These are phyloP conservation scores for Hippolais icterina DNA, from an alignment of 2,113 vertebrate genomes.

Conservation along the genomic window DNA sequence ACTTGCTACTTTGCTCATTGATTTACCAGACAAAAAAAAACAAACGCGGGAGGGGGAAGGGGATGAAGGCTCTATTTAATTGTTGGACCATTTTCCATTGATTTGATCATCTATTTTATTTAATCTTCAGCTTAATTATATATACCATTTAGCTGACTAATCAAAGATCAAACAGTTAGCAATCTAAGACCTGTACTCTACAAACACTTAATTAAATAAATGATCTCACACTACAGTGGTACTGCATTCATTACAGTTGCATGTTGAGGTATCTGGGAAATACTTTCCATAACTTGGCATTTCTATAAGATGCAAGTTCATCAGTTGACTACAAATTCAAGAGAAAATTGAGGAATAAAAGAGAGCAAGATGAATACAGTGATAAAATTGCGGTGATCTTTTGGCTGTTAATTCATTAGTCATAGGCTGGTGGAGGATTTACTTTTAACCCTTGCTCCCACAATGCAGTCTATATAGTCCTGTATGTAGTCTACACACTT, in stretches of 20 bases:
- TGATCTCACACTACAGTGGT: background rate
- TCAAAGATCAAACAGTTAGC: conserved; percentile 44
- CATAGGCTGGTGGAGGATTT: background rate
- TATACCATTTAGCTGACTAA: conserved; percentile 24
- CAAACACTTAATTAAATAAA: conserved; percentile 37
- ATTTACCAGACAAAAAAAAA: background rate
- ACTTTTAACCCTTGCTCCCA: background rate
- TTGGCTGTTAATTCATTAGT: background rate
- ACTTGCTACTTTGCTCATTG: background rate
- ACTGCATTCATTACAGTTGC: background rate
- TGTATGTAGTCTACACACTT: background rate
- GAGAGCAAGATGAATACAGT: background rate
- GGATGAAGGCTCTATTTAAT: background rate
- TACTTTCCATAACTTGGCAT: background rate
- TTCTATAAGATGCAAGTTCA: background rate
- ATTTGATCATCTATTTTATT: conserved; percentile 15
- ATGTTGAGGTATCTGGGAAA: background rate
- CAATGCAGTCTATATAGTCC: background rate
- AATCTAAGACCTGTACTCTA: background rate
- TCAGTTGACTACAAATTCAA: background rate
- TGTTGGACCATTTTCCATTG: background rate
- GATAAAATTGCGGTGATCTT: background rate
- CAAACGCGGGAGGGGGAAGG: fast-evolving
- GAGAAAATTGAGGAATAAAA: background rate
- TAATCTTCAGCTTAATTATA: conserved; percentile 19